Evolutionary conservation across 2,113 vertebrate species (phyloP).

Genomic region (Ictidomys tridecemlineatus): DNA sequence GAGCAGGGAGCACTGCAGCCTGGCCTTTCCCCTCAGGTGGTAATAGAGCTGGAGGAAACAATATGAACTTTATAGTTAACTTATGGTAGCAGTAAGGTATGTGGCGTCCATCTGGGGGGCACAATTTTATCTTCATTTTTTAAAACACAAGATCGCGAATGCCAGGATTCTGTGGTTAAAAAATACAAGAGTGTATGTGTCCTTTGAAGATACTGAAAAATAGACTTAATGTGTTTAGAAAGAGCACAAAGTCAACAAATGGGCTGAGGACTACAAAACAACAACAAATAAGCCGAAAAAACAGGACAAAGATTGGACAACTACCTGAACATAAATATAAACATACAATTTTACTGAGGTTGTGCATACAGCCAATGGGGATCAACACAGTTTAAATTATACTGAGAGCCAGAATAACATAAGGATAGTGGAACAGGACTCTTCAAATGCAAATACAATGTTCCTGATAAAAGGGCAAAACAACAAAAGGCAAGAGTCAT

Average conservation of each 20-base stretch:
- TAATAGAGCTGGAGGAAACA: too few relatives aligned
- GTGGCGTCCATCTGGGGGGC: not conserved
- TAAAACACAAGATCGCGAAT: not conserved
- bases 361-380: not conserved
- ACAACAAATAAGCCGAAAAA: not conserved
- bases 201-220: not conserved
- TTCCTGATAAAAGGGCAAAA: not conserved
- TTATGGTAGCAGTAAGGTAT: not conserved
- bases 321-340: not conserved
- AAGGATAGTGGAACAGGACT: not conserved
- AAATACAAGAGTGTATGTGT: not conserved
- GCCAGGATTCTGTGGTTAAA: not conserved
- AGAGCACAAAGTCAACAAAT: not conserved
- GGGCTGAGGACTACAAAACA: not conserved
- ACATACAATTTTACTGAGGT: not conserved
- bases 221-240: not conserved
- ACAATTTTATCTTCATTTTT: not conserved
- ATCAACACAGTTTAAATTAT: not conserved
- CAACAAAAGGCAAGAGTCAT: not conserved
- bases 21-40: too few relatives aligned
- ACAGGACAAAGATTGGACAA: not conserved
- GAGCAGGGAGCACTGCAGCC: too few relatives aligned
- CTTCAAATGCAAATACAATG: not conserved
- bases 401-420: too few relatives aligned
- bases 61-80: not conserved